Percentiles rank a stretch among this genome's conserved stretches.
These are phyloP conservation scores for Salminus brasiliensis DNA, from an alignment of 2,113 vertebrate species.

Conservation along the genomic window DNA sequence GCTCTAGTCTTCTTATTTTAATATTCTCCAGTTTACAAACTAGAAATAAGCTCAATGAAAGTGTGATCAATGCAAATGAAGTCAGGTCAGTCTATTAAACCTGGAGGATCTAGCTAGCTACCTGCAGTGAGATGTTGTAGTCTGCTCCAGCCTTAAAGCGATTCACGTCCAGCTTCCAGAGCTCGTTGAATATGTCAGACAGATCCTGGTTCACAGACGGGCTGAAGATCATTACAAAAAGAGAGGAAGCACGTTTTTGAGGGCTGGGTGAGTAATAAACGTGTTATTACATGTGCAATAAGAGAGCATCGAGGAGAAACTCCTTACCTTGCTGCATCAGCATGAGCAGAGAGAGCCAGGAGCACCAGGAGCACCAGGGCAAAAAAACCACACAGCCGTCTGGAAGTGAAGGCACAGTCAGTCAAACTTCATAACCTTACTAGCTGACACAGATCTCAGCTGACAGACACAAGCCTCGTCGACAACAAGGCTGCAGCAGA, in stretches of 20 bases:
- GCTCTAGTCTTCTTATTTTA: too few species aligned
- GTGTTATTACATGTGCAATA: neutral
- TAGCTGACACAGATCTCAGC: neutral
- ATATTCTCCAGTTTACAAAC: too few species aligned
- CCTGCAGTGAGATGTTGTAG: conserved; percentile 75
- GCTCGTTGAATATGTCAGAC: conserved; percentile 69
- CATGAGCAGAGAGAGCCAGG: conserved; percentile 13
- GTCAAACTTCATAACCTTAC: neutral
- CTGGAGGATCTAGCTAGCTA: too few species aligned
- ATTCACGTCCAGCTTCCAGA: conserved; percentile 74
- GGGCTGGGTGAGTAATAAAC: neutral
- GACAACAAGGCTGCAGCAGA: too few species aligned
- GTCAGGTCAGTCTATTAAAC: too few species aligned
- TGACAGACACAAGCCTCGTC: too few species aligned
- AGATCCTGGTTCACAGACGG: conserved; percentile 70
- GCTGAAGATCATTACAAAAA: conserved; percentile 53
- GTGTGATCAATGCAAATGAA: too few species aligned
- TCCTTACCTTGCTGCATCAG: conserved; percentile 47
- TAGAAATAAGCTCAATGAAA: too few species aligned
- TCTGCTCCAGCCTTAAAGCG: conserved; percentile 67
- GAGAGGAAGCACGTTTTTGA: conserved; percentile 1
- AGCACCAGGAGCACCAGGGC: too few species aligned
- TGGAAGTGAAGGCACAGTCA: neutral
- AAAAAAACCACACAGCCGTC: conserved; percentile 8
- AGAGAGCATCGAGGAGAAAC: too few species aligned